Conservation (phyloP, 2,888 invertebrate genomes). For the Prosapia bicincta region DNA sequence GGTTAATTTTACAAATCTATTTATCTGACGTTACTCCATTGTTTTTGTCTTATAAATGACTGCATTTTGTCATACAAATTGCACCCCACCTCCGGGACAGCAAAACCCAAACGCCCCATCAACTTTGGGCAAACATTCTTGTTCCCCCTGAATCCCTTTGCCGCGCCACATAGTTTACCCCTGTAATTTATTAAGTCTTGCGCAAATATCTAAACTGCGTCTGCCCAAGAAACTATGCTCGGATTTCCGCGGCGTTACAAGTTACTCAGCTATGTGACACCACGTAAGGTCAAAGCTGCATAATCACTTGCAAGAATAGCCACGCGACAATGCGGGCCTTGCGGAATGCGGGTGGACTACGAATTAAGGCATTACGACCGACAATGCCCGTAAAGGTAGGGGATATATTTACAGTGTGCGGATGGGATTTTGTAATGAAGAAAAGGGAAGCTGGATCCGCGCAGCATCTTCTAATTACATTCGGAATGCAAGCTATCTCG, state of each 20-base stretch:
- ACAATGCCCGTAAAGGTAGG: neutral
- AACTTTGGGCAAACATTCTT: neutral
- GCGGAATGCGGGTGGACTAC: neutral
- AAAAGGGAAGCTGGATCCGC: neutral
- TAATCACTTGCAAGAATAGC: neutral
- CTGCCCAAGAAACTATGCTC: neutral
- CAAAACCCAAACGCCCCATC: no score
- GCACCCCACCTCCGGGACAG: no score
- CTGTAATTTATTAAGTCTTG: neutral
- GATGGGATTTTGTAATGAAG: neutral
- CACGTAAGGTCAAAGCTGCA: neutral
- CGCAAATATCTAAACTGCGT: neutral
- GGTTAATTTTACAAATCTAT: no score
- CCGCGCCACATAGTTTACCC: neutral
- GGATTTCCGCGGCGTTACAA: neutral
- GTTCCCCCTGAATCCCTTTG: neutral
- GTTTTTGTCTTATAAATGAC: no score
- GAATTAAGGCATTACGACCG: neutral
- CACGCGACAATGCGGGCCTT: neutral
- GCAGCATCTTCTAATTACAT: neutral
- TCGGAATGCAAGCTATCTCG: neutral
- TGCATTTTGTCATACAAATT: no score
- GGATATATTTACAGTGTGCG: neutral
- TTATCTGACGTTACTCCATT: no score
- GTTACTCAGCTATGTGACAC: neutral